These are phyloP conservation scores for Drosophila merina DNA, from an alignment of 2,888 invertebrate species.

Conservation along the genomic window DNA sequence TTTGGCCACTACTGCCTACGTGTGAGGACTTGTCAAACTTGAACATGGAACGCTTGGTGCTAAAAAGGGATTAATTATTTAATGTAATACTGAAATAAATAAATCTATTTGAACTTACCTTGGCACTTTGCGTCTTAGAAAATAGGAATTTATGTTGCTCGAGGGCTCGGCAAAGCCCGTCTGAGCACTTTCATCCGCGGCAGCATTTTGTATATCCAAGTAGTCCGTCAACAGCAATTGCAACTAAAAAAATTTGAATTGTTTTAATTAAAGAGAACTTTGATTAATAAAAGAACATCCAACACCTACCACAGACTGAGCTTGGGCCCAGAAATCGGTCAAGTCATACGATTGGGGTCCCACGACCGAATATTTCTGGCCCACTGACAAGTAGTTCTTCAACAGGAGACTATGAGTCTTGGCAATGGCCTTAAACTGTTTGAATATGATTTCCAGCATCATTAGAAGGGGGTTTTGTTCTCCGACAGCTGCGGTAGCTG, in stretches of 20 bases:
- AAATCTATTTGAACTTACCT: conserved; percentile 62
- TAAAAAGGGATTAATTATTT: conserved; percentile 55
- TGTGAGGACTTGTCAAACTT: conserved; percentile 88
- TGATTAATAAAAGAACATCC: too few relatives aligned
- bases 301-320: conserved; percentile 92
- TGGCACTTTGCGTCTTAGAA: conserved; percentile 82
- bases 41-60: conserved; percentile 87
- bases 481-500: conserved; percentile 55
- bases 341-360: conserved; percentile 86
- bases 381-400: conserved; percentile 87
- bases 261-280: neutral
- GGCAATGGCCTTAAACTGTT: conserved; percentile 92
- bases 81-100: neutral
- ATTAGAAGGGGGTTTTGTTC: conserved; percentile 85
- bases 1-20: conserved; percentile 48
- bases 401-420: conserved; percentile 90
- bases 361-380: conserved; percentile 85
- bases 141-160: conserved; percentile 85
- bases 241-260: conserved; percentile 85
- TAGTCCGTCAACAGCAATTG: conserved; percentile 94
- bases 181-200: conserved; percentile 86
- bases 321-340: conserved; percentile 94
- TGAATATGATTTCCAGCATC: conserved; percentile 90
- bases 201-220: conserved; percentile 92
- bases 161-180: conserved; percentile 83